Percentiles rank a stretch among this genome's conserved stretches.
Evolutionary conservation across 2,888 invertebrate species (phyloP).

Genomic region (Nymphalis c-album): DNA sequence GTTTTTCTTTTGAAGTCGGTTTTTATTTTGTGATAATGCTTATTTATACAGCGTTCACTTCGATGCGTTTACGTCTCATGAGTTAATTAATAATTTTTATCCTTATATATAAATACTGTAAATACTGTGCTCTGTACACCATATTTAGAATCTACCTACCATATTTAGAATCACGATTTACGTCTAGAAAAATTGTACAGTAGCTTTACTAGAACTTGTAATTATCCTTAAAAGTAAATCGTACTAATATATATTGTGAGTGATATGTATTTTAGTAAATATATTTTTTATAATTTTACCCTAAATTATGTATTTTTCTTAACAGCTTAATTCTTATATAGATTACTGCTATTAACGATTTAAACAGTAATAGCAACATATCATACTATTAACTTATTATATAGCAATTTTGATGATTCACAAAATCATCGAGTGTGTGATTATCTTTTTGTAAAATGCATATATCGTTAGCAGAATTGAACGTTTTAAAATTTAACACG

Average conservation of each 20-base stretch:
- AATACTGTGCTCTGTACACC: neutral
- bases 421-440: neutral
- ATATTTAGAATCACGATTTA: neutral
- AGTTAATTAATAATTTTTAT: constrained; percentile 6
- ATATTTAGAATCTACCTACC: too few species aligned
- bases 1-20: too few species aligned
- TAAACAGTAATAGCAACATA: neutral
- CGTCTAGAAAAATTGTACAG: constrained; percentile 1
- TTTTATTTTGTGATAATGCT: too few species aligned
- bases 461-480: constrained; percentile 17
- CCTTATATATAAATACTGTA: neutral
- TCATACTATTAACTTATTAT: neutral
- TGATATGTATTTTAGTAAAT: neutral
- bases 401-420: constrained; percentile 1
- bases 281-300: neutral
- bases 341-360: neutral
- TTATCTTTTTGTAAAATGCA: constrained; percentile 13
- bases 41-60: neutral
- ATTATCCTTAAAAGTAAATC: neutral
- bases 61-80: constrained; percentile 1
- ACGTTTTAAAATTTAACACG: constrained; percentile 20
- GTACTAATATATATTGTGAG: neutral
- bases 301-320: too few species aligned
- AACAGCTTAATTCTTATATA: neutral
- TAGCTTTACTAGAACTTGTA: neutral